These are phyloP conservation scores for Gymnocheta viridis DNA, from an alignment of 2,888 invertebrate genomes.

Conservation along the genomic window DNA sequence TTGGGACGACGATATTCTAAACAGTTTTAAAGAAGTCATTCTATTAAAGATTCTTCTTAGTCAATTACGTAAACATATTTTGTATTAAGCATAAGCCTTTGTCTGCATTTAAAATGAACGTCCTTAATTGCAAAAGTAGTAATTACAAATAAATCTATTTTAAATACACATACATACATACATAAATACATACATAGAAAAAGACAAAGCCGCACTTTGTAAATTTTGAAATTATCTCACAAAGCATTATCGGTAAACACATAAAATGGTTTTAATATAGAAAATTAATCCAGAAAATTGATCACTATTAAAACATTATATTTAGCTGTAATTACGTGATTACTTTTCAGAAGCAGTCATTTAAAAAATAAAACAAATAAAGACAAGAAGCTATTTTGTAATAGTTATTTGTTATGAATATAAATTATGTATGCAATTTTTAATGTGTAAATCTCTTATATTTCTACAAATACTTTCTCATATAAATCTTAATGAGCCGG, in stretches of 20 bases:
- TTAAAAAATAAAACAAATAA: no score
- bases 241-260: not conserved
- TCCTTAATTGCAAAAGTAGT: conserved; percentile 17
- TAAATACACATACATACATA: not conserved
- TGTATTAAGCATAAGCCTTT: conserved; percentile 12
- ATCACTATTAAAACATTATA: not conserved
- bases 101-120: conserved; percentile 34
- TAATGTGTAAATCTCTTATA: no score
- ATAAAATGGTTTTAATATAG: not conserved
- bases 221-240: not conserved
- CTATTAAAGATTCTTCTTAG: not conserved
- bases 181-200: not conserved
- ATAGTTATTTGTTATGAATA: no score
- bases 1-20: not conserved
- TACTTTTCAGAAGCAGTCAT: not conserved
- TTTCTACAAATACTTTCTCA: no score
- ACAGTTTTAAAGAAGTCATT: not conserved
- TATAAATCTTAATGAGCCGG: no score
- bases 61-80: conserved; percentile 25
- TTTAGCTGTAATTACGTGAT: not conserved
- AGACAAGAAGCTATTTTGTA: no score
- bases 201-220: not conserved
- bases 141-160: conserved; percentile 25
- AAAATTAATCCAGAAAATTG: not conserved
- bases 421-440: no score